Base-by-base conservation (phyloP, 2,797 vertebrate genomes). In the Melanotaenia pygmaea region DNA sequence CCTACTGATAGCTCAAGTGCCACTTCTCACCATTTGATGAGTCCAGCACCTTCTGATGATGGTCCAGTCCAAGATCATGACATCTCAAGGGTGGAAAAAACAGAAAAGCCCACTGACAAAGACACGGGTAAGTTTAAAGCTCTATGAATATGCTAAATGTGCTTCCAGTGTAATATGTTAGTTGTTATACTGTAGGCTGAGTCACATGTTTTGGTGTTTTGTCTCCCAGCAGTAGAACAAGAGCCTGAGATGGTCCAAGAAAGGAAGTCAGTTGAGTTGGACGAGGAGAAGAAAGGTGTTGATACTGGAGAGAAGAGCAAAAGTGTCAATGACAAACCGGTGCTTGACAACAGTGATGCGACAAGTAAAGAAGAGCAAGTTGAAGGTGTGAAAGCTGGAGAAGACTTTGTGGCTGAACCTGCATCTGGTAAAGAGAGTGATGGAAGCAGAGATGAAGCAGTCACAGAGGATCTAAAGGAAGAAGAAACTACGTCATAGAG, bases 371-470 rank as follows among this genome's bases (percentile, higher is more conserved):
- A 89, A 65, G 64, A 9, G 51, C 72, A 67, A 62, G 81, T 73
- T 70, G 70, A 78, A 64, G 65, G 62, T 38, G 70, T 75, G 40
- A 82, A 81, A 81, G 59, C 75, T n/a, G 84, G 89, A 56, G 80
- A 81, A 56, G 77, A 77, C 13, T 16, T 54, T 5, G 13, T 1
- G 20, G 51, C 58, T 43, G 73, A 82, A 61, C 60, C 77, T 53
- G 37, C 53, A 64, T 73, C 63, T 26, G 79, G 67, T 9, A 82
- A 64, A 72, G 79, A 68, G 56, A 65, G 18, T 10, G 74, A 78
- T 50, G 9, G 14, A 26, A 59, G 57, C 45, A 58, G 60, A 32
- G 30, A 75, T 13, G 60, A 86, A 30, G 50, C 24, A 14, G 57
- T 22, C 59, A 70, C 13, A 24, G 67, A 83, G 35, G 71, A 22